Conservation (phyloP, 2,797 vertebrate genomes). For the Spinibarbus caldwelli region DNA sequence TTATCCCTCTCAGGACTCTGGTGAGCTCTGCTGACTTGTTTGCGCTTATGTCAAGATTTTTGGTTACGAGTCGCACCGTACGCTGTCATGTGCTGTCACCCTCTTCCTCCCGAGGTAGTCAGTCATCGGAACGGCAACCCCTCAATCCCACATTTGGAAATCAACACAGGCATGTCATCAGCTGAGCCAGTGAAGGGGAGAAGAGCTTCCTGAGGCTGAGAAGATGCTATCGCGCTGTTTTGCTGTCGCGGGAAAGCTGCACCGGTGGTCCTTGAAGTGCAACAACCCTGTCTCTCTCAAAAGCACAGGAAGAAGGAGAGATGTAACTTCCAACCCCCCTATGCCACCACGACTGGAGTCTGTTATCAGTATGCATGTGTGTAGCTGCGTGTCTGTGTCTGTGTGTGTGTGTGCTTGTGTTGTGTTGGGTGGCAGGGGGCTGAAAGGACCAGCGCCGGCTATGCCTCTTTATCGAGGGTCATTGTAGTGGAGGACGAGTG, state of each 20-base stretch:
- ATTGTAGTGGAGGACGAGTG: constrained; percentile 43
- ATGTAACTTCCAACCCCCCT: constrained; percentile 44
- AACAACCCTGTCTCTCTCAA: constrained; percentile 48
- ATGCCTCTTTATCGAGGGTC: constrained; percentile 51
- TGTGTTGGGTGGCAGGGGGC: constrained; percentile 1
- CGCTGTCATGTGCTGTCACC: constrained; percentile 75
- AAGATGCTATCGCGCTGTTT: constrained; percentile 39
- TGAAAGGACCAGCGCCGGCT: constrained; percentile 27
- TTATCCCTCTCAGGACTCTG: constrained; percentile 76
- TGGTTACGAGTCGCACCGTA: constrained; percentile 78
- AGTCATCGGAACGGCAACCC: constrained; percentile 76
- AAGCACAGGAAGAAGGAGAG: constrained; percentile 48
- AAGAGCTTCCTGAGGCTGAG: constrained; percentile 51
- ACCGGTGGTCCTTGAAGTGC: constrained; percentile 49
- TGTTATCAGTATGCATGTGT: constrained; percentile 50
- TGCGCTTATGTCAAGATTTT: constrained; percentile 81
- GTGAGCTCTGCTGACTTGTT: constrained; percentile 79
- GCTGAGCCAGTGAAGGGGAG: constrained; percentile 50
- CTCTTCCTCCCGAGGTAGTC: constrained; percentile 67
- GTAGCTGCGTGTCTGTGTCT: constrained; percentile 18
- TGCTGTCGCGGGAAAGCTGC: constrained; percentile 41
- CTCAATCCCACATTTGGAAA: constrained; percentile 64
- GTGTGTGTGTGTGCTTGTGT: constrained; percentile 4
- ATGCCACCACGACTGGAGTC: constrained; percentile 42
- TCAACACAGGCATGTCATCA: constrained; percentile 47